Evolutionary conservation across 1,140 invertebrate species (phyloP).

Genomic region (Stenopsyche tienmushanensis): DNA sequence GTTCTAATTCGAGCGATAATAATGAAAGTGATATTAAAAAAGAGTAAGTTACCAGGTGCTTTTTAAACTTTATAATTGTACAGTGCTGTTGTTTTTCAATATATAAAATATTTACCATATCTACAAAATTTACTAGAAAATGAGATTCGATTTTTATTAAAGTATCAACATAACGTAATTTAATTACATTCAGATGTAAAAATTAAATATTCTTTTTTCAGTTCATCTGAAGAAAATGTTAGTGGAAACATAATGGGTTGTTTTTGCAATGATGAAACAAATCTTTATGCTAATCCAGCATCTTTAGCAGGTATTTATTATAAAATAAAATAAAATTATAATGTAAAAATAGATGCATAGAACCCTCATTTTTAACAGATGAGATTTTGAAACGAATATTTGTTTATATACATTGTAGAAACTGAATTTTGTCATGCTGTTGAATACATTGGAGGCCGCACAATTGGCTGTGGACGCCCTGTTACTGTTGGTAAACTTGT

Average conservation of each 20-base stretch:
- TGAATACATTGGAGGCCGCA: slow-evolving; percentile 74
- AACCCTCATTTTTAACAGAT: background rate
- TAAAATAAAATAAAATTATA: background rate
- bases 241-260: slow-evolving; percentile 21
- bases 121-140: background rate
- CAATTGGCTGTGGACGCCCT: slow-evolving; percentile 76
- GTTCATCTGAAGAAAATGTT: background rate
- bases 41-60: background rate
- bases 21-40: background rate
- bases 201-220: background rate
- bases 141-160: background rate
- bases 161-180: background rate
- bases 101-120: background rate
- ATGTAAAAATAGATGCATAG: background rate
- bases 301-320: slow-evolving; percentile 26
- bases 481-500: slow-evolving; percentile 62
- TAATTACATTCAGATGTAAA: background rate
- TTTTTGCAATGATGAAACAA: slow-evolving; percentile 27
- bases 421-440: slow-evolving; percentile 65
- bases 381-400: background rate
- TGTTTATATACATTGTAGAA: slow-evolving; percentile 40
- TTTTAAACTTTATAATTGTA: too few relatives aligned
- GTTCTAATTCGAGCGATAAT: slow-evolving; percentile 9
- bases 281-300: slow-evolving; percentile 31
- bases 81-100: background rate